These are phyloP conservation scores for Ridgeia piscesae DNA, from an alignment of 1,140 invertebrate species.

Conservation along the genomic window DNA sequence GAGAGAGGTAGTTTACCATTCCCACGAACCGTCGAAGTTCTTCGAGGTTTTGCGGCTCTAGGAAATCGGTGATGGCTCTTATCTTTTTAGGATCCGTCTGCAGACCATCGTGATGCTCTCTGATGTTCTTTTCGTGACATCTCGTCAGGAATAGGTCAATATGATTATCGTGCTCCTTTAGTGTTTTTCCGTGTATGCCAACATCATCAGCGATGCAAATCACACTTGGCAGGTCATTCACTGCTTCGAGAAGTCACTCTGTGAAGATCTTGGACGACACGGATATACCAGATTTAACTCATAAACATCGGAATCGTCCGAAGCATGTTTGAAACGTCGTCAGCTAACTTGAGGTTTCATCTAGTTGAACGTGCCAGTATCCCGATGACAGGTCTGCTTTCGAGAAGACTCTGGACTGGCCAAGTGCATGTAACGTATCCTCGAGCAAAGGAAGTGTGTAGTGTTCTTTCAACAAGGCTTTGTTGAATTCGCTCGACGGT, in stretches of 20 bases:
- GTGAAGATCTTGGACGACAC: conserved; percentile 48
- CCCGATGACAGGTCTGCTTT: conserved; percentile 34
- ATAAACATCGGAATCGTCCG: conserved; percentile 31
- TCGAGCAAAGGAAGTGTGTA: conserved; percentile 33
- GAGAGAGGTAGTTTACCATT: conserved; percentile 49
- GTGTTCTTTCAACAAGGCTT: conserved; percentile 32
- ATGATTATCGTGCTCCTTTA: conserved; percentile 3
- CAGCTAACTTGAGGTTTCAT: conserved; percentile 31
- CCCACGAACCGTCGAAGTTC: conserved; percentile 30
- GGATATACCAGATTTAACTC: conserved; percentile 33
- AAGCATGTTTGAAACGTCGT: conserved; percentile 38
- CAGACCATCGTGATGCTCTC: conserved; percentile 43
- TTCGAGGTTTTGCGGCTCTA: conserved; percentile 7
- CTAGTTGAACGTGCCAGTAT: conserved; percentile 36
- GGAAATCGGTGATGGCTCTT: conserved; percentile 36
- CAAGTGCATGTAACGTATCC: conserved; percentile 37
- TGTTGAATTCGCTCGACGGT: conserved; percentile 37
- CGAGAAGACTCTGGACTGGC: conserved; percentile 35
- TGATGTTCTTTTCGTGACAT: conserved; percentile 39
- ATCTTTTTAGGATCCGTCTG: conserved; percentile 21
- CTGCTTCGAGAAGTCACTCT: conserved; percentile 6
- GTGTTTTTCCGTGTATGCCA: neutral
- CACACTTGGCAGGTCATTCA: conserved; percentile 2
- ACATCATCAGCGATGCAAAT: conserved; percentile 19
- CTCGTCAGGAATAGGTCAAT: conserved; percentile 40